A percentile compares a stretch with the other conserved stretches of the same genome.
These are phyloP conservation scores for Caenorhabditis sp. DNA, from an alignment of 2,888 invertebrate species.

Conservation along the genomic window DNA sequence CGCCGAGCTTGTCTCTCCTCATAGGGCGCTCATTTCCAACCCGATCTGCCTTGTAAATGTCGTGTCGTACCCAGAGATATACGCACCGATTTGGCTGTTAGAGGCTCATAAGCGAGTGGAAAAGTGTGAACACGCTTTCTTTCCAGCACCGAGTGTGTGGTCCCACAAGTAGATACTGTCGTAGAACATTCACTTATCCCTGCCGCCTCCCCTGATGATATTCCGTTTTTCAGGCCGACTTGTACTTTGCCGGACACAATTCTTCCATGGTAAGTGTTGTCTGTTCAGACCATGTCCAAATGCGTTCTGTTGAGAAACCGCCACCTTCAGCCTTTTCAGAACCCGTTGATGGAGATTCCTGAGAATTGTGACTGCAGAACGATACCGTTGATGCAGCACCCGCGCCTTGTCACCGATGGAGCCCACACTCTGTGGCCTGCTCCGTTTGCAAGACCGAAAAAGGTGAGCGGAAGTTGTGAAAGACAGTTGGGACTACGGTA, in stretches of 20 bases:
- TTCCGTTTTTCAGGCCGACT: constrained; percentile 67
- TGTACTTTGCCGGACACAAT: constrained; percentile 73
- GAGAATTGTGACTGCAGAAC: constrained; percentile 77
- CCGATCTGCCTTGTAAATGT: constrained; percentile 40
- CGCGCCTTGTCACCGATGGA: constrained; percentile 72
- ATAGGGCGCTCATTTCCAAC: constrained; percentile 2
- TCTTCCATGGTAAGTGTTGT: constrained; percentile 73
- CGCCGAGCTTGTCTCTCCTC: constrained; percentile 1
- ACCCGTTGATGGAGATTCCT: constrained; percentile 77
- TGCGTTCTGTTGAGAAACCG: not conserved
- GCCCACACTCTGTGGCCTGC: constrained; percentile 77
- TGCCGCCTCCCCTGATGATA: not conserved
- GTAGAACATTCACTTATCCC: not conserved
- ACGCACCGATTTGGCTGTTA: constrained; percentile 7
- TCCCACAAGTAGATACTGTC: constrained; percentile 48
- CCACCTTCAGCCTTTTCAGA: constrained; percentile 44
- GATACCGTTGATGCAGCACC: constrained; percentile 76
- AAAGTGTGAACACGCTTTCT: constrained; percentile 46
- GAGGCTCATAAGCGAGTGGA: not conserved
- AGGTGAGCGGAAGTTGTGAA: constrained; percentile 56
- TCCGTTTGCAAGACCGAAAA: constrained; percentile 75
- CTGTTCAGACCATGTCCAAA: not conserved
- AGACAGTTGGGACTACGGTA: not conserved
- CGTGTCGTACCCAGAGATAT: constrained; percentile 32
- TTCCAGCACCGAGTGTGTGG: constrained; percentile 45